Evolutionary conservation across 2,888 invertebrate genomes (phyloP), one percentile per base, ranked within the genome.

Genomic region (Hydraecia micacea): DNA sequence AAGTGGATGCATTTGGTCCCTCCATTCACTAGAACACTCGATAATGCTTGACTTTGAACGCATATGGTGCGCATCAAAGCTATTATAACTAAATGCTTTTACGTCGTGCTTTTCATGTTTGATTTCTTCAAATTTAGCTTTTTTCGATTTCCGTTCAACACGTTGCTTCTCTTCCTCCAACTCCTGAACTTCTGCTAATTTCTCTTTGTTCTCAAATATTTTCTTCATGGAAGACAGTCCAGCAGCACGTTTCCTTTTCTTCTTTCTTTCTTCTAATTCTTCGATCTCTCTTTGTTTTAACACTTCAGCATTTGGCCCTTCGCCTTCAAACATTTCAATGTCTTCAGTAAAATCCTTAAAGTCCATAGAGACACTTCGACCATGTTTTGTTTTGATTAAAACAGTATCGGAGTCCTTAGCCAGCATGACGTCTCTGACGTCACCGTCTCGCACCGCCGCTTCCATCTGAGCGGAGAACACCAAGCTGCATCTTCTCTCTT

Each of bases 131-230:
- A 96, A 89, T 91, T 96, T 96, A 25, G 95, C 95, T 91, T 95
- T 96, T 84, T 95, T 96, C 52, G 95, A 92, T 77, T 93, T 89
- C 49, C 96, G 91, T 68, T 93, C 95, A 85, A 93, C 92, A 66
- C 96, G 96, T 87, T 94, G 93, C 88, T 96, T 97, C 87, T 97
- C 94, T 92, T 97, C 97, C 91, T 98, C 97, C 80, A 97, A 91
- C 84, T 97, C 97, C 89, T 97, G 94, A 32, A 97, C 97, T 90
- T 98, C 98, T 4, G 98, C 98, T 60, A 97, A 96, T 86, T 96
- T 97, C 92, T 98, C 98, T 93, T 98, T 98, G 74, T 98, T 98
- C 94, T 98, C 98, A 93, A 98, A 98, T 89, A 98, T 98, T 95
- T 98, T 98, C 86, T 97, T 97, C 93, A 97, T 97, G 73, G 97